Base-by-base conservation (phyloP, 23 tunicate genomes). In the Trididemnum miniatum region DNA sequence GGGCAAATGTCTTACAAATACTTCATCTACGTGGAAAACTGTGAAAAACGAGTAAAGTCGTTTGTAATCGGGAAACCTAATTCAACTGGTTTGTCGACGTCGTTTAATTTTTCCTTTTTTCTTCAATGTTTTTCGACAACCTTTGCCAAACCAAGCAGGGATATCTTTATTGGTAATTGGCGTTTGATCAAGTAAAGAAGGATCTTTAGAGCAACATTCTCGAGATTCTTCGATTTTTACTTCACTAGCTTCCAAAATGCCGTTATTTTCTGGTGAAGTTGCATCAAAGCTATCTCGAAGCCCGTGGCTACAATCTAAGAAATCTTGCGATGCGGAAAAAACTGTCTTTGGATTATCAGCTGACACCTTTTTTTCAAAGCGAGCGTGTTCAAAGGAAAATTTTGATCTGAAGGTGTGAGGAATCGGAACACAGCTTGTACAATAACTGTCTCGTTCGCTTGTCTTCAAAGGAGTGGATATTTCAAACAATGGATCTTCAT, bases 101-200 rank as follows among this genome's bases (percentile, higher is more conserved):
- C 15, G 67, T 30, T 79, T 86, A 5, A 75, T 40, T 51, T 71
- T 79, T 0, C 51, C 35, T 31, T 36, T 69, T 59, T 71, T 86
- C 15, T 28, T 69, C 15, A 51, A 24, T 34, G 26, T 9, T 32
- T 35, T 79, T 31, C 79, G 65, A 51, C 81, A 65, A 33, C 95
- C 95, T 62, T 84, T 90, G 1, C 95, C 95, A 72, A 90, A 90
- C 95, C 95, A 90, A 35, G 86, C 80, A 18, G 95, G 95, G 22
- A 71, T 59, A 29, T 77, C 66, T 4, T 25, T 62, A n/a, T 62
- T 62, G 4, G 22, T 44, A 9, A 44, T 44, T 44, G 54, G 12
- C 15, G 22, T 74, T 74, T 39, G 31, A 28, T 3, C 25, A 9
- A 44, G 9, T 15, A 44, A 9, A 7, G 54, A 44, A 44, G 54